Percentiles rank a stretch among this genome's conserved stretches.
Evolutionary conservation across 2,797 vertebrate genomes (phyloP).

Genomic region (Euphonia xanthogaster): DNA sequence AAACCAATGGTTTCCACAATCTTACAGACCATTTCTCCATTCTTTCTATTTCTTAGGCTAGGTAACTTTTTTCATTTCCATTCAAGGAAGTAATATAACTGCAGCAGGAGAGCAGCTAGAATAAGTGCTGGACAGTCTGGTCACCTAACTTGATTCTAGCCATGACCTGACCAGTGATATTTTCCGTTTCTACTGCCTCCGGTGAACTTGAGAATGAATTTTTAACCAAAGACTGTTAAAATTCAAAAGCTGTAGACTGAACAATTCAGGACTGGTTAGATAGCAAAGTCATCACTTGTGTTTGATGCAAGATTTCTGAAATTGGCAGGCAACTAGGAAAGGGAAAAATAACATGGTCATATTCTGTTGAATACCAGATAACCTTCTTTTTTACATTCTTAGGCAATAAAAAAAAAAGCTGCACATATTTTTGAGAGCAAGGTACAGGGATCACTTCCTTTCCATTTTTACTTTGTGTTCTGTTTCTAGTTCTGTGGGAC

Average conservation of each 20-base stretch:
- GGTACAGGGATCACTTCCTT: background rate
- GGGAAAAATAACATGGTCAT: background rate
- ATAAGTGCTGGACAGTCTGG: background rate
- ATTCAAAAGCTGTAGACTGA: background rate
- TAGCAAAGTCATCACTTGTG: background rate
- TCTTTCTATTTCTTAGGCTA: background rate
- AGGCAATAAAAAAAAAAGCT: background rate
- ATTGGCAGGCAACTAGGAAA: background rate
- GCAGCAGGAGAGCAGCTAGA: background rate
- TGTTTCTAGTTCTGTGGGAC: background rate
- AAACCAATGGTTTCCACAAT: background rate
- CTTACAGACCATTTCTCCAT: background rate
- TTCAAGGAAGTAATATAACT: background rate
- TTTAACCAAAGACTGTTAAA: background rate
- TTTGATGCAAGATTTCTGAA: background rate
- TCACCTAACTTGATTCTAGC: background rate
- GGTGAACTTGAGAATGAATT: background rate
- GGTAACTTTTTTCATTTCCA: background rate
- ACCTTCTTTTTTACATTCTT: background rate
- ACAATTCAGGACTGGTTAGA: background rate
- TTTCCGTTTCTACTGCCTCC: background rate
- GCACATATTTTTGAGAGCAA: background rate
- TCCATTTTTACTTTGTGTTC: background rate
- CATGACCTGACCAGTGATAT: background rate
- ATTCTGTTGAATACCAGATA: background rate